Evolutionary conservation across 2,888 invertebrate genomes (phyloP), one percentile per base, ranked within the genome.

Genomic region (Malachius bipustulatus): DNA sequence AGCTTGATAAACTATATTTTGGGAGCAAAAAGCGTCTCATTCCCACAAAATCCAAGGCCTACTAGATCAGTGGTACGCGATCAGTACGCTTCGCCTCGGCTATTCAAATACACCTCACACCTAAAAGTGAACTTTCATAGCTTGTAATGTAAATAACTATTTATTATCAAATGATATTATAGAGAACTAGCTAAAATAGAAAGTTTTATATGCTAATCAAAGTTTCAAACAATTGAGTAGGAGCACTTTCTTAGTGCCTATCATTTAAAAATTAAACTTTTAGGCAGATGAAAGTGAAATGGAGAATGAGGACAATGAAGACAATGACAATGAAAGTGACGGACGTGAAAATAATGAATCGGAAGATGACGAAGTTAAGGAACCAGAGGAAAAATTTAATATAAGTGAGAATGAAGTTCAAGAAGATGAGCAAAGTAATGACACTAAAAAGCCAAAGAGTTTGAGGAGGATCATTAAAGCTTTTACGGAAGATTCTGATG

Each of bases 401-500:
- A 14, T 30, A 34, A 43, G 39, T 13, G 43, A 46, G 3, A 36
- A 32, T 16, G 34, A 38, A 3, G 13, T 29, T 10, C 9, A 28
- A 28, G 11, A 28, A 9, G 11, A 11, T 28, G 9, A 28, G 11
- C 8, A 28, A 6, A 29, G 33, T 4, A 39, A 37, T 29, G 41
- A 46, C 26, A n/a, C 4, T 27, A 40, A 44, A 26, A 51, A 50
- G 30, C n/a, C n/a, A n/a, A 56, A 51, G 45, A 43, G 44, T 15
- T 41, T 57, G 29, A 56, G 45, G 37, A 47, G 61, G 40, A 60
- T 61, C 31, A 16, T 60, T 14, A 51, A 51, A 42, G 41, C 50
- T 26, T 53, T 55, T 41, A 32, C 29, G 15, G 55, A 53, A 35
- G 55, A 59, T 49, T 58, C 57, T 9, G 58, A 59, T 39, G 56